Evolutionary conservation across 2,888 invertebrate genomes (phyloP).

Genomic region (Apamea monoglypha): DNA sequence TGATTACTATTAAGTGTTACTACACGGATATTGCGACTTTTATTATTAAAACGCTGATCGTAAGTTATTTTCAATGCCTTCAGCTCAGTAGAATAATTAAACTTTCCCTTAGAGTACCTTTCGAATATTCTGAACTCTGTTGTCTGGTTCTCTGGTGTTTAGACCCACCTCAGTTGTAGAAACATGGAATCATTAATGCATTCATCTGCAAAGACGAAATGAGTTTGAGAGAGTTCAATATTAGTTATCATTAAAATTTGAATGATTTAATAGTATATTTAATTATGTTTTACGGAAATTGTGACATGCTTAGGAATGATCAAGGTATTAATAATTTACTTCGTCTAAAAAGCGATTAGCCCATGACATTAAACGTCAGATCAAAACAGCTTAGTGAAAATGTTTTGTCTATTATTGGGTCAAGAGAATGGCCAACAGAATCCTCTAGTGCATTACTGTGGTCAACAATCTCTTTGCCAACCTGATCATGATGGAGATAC

Average conservation of each 20-base stretch:
- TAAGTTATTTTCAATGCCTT: constrained; percentile 6
- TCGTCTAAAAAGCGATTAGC: constrained; percentile 13
- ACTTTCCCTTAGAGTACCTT: not conserved
- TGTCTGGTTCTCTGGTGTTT: not conserved
- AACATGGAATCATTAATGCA: not conserved
- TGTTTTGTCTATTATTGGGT: constrained; percentile 19
- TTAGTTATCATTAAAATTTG: not conserved
- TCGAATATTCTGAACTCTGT: not conserved
- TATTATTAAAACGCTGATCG: not conserved
- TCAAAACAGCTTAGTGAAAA: constrained; percentile 10
- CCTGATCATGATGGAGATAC: not conserved
- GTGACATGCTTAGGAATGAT: constrained; percentile 22
- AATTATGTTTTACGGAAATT: not conserved
- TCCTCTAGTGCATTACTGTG: not conserved
- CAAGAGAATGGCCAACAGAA: constrained; percentile 29
- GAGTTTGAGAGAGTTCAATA: too few relatives aligned
- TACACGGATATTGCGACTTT: constrained; percentile 43
- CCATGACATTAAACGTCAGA: constrained; percentile 34
- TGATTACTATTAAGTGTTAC: constrained; percentile 45
- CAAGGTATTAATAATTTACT: constrained; percentile 2
- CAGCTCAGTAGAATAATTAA: not conserved
- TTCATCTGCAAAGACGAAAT: not conserved
- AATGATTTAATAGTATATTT: not conserved
- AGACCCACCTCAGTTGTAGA: not conserved
- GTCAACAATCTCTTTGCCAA: constrained; percentile 2